Evolutionary conservation across 2,113 vertebrate genomes (phyloP).

Genomic region (Notothenia rossii): DNA sequence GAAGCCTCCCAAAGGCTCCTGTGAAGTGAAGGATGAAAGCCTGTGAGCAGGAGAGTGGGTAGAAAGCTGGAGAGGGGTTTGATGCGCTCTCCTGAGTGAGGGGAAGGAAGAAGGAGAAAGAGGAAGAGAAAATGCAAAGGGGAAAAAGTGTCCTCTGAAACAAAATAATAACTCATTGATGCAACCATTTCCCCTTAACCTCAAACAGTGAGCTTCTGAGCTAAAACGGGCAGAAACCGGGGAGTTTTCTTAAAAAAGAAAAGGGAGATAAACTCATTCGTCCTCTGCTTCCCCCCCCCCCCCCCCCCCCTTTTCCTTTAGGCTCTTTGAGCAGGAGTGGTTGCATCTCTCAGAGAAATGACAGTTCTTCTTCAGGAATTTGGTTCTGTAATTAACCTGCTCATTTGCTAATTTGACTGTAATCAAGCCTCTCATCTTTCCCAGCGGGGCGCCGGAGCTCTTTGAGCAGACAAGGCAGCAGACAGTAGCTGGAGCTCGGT

Average conservation of each 20-base stretch:
- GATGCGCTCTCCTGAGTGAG: constrained; percentile 77
- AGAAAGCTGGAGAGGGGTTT: constrained; percentile 73
- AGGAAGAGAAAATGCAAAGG: constrained; percentile 48
- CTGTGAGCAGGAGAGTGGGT: constrained; percentile 70
- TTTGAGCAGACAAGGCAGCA: constrained; percentile 71
- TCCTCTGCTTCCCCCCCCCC: constrained; percentile 24
- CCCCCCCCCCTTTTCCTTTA: constrained; percentile 38
- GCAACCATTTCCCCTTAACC: constrained; percentile 76
- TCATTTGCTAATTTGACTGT: constrained; percentile 84
- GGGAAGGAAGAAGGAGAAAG: constrained; percentile 36
- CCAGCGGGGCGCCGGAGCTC: constrained; percentile 75
- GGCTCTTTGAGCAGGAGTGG: constrained; percentile 46
- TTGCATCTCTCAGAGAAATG: constrained; percentile 69
- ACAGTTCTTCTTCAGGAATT: constrained; percentile 78
- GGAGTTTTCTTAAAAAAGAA: constrained; percentile 55
- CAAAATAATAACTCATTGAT: constrained; percentile 72
- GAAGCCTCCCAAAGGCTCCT: constrained; percentile 75
- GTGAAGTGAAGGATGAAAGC: constrained; percentile 83
- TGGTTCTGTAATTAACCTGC: constrained; percentile 82
- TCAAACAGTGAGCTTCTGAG: constrained; percentile 66
- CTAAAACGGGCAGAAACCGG: constrained; percentile 56
- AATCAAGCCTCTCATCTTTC: constrained; percentile 83
- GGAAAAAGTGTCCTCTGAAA: constrained; percentile 69
- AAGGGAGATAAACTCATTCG: constrained; percentile 25
- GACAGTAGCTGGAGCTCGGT: constrained; percentile 64